phyloP scores from a whole-genome alignment of 2,888 invertebrate species.

The Latheticus oryzae region DNA sequence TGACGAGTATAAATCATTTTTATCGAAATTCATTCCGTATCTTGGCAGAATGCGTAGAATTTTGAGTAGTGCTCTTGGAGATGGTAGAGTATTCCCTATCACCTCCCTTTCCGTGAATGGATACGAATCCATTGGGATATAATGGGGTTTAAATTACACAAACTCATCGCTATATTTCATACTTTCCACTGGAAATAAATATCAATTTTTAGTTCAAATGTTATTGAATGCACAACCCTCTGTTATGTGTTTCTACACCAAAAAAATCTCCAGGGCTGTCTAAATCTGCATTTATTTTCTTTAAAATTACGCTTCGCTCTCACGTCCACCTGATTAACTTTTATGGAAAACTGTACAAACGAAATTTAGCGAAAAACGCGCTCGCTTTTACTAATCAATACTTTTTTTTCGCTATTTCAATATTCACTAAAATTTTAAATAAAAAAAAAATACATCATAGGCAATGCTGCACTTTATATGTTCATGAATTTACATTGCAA shows the following conservation, averaged over 20 bases:
- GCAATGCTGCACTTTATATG: conserved; percentile 12
- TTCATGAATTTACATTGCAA: conserved; percentile 12
- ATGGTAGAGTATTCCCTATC: conserved; percentile 42
- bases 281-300: conserved; percentile 44
- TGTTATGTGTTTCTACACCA: conserved; percentile 21
- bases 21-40: conserved; percentile 45
- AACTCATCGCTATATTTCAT: conserved; percentile 46
- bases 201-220: conserved; percentile 47
- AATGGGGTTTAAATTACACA: conserved; percentile 46
- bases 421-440: conserved; percentile 8
- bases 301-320: conserved; percentile 37
- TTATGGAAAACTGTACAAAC: conserved; percentile 34
- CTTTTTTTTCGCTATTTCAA: conserved; percentile 12
- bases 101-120: conserved; percentile 44
- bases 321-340: conserved; percentile 45
- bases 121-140: conserved; percentile 46
- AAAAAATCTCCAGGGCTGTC: conserved; percentile 37
- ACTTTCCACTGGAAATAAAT: conserved; percentile 46
- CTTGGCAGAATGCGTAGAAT: conserved; percentile 44
- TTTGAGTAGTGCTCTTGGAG: conserved; percentile 42
- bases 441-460: conserved; percentile 3
- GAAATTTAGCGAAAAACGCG: conserved; percentile 26
- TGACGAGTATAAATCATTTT: conserved; percentile 46
- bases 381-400: conserved; percentile 15
- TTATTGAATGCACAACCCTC: conserved; percentile 39